A percentile compares a stretch with the other conserved stretches of the same genome.
phyloP scores from a whole-genome alignment of 1,140 invertebrate genomes.

The Carposina sasakii region DNA sequence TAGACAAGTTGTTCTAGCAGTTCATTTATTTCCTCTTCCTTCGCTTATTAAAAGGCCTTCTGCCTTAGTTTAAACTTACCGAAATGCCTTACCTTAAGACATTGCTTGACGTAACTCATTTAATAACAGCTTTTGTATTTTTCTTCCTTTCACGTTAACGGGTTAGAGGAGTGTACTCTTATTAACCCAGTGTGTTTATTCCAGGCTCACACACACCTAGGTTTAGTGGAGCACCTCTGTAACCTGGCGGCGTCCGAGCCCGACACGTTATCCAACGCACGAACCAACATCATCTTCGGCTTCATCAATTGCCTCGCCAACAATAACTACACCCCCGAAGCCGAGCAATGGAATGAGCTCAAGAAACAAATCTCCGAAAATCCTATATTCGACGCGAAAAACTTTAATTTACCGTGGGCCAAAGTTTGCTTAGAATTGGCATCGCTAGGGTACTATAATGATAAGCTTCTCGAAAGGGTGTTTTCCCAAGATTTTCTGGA shows the following conservation, averaged over 20 bases:
- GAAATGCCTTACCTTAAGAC: too few species aligned
- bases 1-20: too few species aligned
- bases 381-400: constrained; percentile 40
- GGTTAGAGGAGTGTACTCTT: too few species aligned
- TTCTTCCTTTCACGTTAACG: too few species aligned
- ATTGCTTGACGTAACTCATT: too few species aligned
- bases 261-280: constrained; percentile 36
- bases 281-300: constrained; percentile 52
- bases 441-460: constrained; percentile 71
- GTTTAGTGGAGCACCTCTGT: constrained; percentile 73
- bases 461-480: constrained; percentile 65
- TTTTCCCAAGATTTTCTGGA: constrained; percentile 66
- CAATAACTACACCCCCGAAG: constrained; percentile 74
- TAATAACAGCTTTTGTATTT: too few species aligned
- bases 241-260: constrained; percentile 55
- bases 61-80: too few species aligned
- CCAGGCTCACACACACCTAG: constrained; percentile 71
- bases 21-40: too few species aligned
- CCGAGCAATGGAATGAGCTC: constrained; percentile 70
- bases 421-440: constrained; percentile 70
- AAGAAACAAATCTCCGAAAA: constrained; percentile 53
- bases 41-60: too few species aligned
- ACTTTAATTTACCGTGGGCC: constrained; percentile 56
- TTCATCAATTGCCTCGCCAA: constrained; percentile 70
- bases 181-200: too few species aligned